These are phyloP conservation scores for Apoda limacodes DNA, from an alignment of 2,888 invertebrate species.

Conservation along the genomic window DNA sequence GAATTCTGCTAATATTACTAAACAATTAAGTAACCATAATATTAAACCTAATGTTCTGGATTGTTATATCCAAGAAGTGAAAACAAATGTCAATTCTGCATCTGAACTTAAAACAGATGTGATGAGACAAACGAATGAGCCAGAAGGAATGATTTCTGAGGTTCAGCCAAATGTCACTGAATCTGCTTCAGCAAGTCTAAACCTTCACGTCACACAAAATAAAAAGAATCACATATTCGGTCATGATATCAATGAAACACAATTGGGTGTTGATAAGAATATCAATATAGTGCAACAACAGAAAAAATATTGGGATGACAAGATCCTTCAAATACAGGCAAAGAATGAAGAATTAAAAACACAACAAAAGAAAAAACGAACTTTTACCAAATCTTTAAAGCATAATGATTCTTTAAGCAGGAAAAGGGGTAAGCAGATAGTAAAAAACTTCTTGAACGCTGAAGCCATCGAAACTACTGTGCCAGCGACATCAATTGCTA, in stretches of 20 bases:
- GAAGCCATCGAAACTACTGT: no score
- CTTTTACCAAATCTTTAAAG: slow-evolving; percentile 40
- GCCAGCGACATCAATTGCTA: slow-evolving; percentile 21
- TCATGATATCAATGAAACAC: slow-evolving; percentile 27
- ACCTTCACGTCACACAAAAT: slow-evolving; percentile 36
- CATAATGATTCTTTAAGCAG: slow-evolving; percentile 55
- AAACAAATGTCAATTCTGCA: slow-evolving; percentile 53
- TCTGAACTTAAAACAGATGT: slow-evolving; percentile 61
- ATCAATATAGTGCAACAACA: slow-evolving; percentile 56
- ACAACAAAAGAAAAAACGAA: slow-evolving; percentile 39
- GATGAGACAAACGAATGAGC: slow-evolving; percentile 49
- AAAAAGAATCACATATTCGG: slow-evolving; percentile 19
- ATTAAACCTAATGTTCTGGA: no score
- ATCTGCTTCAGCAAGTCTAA: slow-evolving; percentile 64
- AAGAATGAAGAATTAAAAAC: slow-evolving; percentile 41
- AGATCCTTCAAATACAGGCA: slow-evolving; percentile 48
- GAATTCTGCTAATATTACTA: slow-evolving; percentile 26
- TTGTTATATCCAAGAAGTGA: no score
- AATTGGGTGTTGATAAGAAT: slow-evolving; percentile 35
- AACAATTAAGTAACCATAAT: no score
- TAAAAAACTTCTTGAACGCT: slow-evolving; percentile 42
- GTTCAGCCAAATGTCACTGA: slow-evolving; percentile 66
- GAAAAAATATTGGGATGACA: slow-evolving; percentile 64
- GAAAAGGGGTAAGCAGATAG: slow-evolving; percentile 51
- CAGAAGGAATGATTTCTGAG: slow-evolving; percentile 65